These are phyloP conservation scores for Mobula hypostoma DNA, from an alignment of 2,113 vertebrate species.

Conservation along the genomic window DNA sequence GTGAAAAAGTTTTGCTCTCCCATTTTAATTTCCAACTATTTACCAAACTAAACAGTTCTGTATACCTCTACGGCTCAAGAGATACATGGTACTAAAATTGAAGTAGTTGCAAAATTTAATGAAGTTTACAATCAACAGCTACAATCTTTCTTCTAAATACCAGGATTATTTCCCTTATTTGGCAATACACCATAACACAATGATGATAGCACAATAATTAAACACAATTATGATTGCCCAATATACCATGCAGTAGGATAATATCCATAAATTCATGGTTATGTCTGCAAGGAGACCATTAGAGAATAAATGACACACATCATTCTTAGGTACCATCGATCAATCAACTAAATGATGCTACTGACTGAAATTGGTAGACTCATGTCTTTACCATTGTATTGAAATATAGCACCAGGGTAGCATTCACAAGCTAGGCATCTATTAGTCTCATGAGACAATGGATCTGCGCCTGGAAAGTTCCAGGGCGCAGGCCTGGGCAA, in stretches of 20 bases:
- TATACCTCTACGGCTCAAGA: background rate
- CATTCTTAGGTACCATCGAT: background rate
- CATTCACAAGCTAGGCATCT: background rate
- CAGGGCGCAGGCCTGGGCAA: too few relatives aligned
- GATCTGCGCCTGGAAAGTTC: too few relatives aligned
- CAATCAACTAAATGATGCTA: background rate
- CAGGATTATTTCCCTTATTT: background rate
- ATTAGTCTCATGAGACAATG: too few relatives aligned
- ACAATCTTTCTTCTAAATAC: background rate
- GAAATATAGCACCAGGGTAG: background rate
- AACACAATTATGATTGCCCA: background rate
- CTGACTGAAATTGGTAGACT: background rate
- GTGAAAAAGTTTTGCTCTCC: slow-evolving; percentile 26
- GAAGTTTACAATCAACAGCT: background rate
- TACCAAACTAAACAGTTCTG: background rate
- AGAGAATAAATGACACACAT: background rate
- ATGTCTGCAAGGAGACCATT: background rate
- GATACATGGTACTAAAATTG: background rate
- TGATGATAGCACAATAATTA: background rate
- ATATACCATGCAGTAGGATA: background rate
- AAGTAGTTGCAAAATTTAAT: background rate
- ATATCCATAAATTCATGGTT: background rate
- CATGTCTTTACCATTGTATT: background rate
- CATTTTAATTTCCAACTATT: background rate
- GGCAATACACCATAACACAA: background rate